Percentiles rank a stretch among this genome's conserved stretches.
phyloP scores from a whole-genome alignment of 2,888 invertebrate genomes.

The Drosophila neonasuta region DNA sequence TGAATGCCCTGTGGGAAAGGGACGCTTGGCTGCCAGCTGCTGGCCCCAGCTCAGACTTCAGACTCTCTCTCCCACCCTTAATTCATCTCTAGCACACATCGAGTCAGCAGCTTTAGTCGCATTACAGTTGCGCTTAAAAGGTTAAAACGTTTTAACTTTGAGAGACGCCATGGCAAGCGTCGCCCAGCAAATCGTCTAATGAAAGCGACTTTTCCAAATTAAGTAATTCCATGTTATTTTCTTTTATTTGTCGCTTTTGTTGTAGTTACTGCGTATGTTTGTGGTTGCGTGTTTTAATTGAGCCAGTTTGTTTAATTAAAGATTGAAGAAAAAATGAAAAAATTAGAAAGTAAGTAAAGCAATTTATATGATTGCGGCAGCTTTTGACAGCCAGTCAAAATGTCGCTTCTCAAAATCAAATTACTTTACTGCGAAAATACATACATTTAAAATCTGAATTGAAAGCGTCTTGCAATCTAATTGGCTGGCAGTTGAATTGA shows the following conservation, averaged over 20 bases:
- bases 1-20: slow-evolving; percentile 8
- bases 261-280: slow-evolving; percentile 9
- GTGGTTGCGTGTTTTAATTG: slow-evolving; percentile 36
- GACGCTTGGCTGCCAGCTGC: slow-evolving; percentile 29
- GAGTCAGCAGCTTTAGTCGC: slow-evolving; percentile 64
- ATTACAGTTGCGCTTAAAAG: slow-evolving; percentile 73
- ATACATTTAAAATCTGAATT: background rate
- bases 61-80: slow-evolving; percentile 5
- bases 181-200: slow-evolving; percentile 54
- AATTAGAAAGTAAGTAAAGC: slow-evolving; percentile 49
- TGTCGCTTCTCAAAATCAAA: background rate
- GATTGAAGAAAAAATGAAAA: slow-evolving; percentile 27
- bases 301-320: slow-evolving; percentile 54
- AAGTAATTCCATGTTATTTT: slow-evolving; percentile 41
- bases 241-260: slow-evolving; percentile 6
- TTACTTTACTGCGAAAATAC: slow-evolving; percentile 2
- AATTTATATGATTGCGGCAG: slow-evolving; percentile 22
- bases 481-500: slow-evolving; percentile 16
- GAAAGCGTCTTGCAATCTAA: background rate
- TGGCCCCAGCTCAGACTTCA: slow-evolving; percentile 14
- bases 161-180: slow-evolving; percentile 21
- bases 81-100: slow-evolving; percentile 14
- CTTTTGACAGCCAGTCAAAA: slow-evolving; percentile 26
- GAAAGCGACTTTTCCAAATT: slow-evolving; percentile 59
- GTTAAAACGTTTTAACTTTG: slow-evolving; percentile 72